Evolutionary conservation across 2,888 invertebrate species (phyloP), one percentile per base, ranked within the genome.

Genomic region (Acronicta psi): DNA sequence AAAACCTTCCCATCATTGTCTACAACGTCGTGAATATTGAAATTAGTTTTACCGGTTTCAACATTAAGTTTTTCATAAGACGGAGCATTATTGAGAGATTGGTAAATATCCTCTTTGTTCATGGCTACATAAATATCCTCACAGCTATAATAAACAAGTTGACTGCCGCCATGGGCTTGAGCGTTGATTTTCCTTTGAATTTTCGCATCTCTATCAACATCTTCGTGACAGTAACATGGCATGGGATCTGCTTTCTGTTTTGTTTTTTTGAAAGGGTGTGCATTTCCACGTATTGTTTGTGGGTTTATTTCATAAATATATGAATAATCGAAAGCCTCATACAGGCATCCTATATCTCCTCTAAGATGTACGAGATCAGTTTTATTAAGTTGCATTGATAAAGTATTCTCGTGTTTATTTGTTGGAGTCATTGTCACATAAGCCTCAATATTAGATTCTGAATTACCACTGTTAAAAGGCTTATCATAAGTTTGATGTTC

Each of bases 161-260:
- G 80, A 59, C 77, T 80, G 10, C 57, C 59, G 9, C 57, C 50
- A 25, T 51, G 40, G 13, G 23, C 25, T 49, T 64, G 68, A 23
- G 36, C 44, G 11, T 51, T 62, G 43, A 50, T 56, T 41, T 49
- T 56, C 57, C 38, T 55, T 55, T 52, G 45, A 52, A 66, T 47
- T 73, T 74, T 71, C 18, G 45, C 50, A 49, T 66, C 59, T 42
- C 70, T 59, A 13, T 72, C 55, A 23, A 67, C 67, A 69, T 77
- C 77, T 73, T 80, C 81, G 16, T 82, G 75, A 68, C 91, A 91
- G 73, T 82, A 87, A 71, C 91, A 91, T 14, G 87, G 88, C 71
- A 82, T 77, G 3, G 79, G 80, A 17, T 77, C 69, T 31, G 75
- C 78, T 63, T 75, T 81, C 51, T 79, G 72, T 79, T 78, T 88